Percentiles rank a stretch among this genome's conserved stretches.
phyloP scores from a whole-genome alignment of 2,797 vertebrate species.

The Propithecus deckenii region DNA sequence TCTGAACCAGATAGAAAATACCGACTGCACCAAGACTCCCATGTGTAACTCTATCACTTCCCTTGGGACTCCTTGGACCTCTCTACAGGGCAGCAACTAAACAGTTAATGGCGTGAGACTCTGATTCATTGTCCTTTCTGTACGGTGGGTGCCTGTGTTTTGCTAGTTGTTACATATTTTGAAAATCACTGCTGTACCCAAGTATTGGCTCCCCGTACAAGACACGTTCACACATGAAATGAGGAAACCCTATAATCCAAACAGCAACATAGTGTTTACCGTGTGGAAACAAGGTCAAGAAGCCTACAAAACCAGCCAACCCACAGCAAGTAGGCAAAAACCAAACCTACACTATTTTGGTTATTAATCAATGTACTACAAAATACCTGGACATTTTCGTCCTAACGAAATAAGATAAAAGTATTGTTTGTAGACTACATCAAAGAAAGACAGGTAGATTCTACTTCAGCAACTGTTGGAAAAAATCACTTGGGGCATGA shows the following conservation, averaged over 20 bases:
- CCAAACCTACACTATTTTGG: background rate
- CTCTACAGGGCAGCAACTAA: background rate
- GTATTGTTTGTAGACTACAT: background rate
- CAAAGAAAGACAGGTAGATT: background rate
- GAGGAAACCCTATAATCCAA: background rate
- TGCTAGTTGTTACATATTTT: background rate
- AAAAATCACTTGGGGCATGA: background rate
- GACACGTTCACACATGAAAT: background rate
- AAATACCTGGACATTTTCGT: background rate
- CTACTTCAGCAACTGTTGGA: background rate
- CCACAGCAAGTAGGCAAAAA: background rate
- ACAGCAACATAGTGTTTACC: background rate
- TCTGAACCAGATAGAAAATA: conserved; percentile 6
- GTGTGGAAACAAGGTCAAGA: background rate
- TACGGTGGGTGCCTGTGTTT: background rate
- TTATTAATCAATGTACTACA: background rate
- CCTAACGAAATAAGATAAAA: background rate
- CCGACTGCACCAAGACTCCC: background rate
- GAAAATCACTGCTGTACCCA: background rate
- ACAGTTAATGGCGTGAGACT: background rate
- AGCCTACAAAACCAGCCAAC: background rate
- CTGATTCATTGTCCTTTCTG: background rate
- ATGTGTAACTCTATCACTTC: background rate
- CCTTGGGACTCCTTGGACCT: background rate
- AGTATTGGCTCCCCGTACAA: background rate